A percentile compares a stretch with the other conserved stretches of the same genome.
phyloP scores from a whole-genome alignment of 2,113 vertebrate genomes.

The Gallinago jamesoni region DNA sequence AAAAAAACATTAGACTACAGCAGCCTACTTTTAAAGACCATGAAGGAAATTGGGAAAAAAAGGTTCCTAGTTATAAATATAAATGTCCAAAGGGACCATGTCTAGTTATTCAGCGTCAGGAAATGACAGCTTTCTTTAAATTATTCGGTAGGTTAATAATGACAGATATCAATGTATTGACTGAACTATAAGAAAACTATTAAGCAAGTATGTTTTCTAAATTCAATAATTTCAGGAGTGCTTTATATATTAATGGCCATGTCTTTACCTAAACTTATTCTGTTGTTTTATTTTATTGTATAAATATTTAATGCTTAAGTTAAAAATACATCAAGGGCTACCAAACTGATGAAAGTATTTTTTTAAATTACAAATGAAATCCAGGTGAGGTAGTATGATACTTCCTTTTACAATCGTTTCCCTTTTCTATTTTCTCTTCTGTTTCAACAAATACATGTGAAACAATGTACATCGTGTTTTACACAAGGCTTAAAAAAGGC shows the following conservation, averaged over 20 bases:
- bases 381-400: not conserved
- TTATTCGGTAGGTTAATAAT: conserved; percentile 85
- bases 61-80: conserved; percentile 45
- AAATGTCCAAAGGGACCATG: conserved; percentile 67
- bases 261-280: not conserved
- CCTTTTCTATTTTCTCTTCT: not conserved
- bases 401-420: not conserved
- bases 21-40: conserved; percentile 69
- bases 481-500: not conserved
- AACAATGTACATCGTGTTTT: not conserved
- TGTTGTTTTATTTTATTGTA: not conserved
- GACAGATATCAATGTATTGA: not conserved
- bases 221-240: not conserved
- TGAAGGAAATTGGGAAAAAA: conserved; percentile 70
- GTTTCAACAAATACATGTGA: not conserved
- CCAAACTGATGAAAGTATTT: not conserved
- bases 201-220: not conserved
- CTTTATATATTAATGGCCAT: not conserved
- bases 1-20: conserved; percentile 76
- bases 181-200: not conserved
- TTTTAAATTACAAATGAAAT: not conserved
- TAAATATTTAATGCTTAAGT: not conserved
- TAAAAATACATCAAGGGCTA: not conserved
- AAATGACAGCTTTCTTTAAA: conserved; percentile 93
- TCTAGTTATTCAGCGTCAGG: conserved; percentile 84